Percentiles rank a stretch among this genome's conserved stretches.
Evolutionary conservation across 1,140 invertebrate genomes (phyloP).

Genomic region (Argopecten irradians): DNA sequence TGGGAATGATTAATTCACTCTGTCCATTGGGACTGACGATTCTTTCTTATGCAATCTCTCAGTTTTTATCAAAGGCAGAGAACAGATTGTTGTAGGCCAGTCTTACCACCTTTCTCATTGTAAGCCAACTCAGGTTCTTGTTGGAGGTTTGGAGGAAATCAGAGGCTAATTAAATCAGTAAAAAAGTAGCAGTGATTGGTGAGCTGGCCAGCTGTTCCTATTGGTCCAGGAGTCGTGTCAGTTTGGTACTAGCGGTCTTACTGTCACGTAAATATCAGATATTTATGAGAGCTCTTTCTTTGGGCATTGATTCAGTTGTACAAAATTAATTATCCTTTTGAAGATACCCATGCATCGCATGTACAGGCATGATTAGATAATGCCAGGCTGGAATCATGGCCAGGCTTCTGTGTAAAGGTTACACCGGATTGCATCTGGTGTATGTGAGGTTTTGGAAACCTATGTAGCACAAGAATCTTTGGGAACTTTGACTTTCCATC

Average conservation of each 20-base stretch:
- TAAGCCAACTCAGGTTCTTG: background rate
- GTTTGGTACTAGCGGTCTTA: background rate
- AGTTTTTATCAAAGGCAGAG: background rate
- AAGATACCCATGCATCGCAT: background rate
- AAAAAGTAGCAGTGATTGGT: background rate
- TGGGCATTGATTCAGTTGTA: slow-evolving; percentile 9
- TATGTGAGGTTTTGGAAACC: background rate
- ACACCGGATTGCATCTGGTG: background rate
- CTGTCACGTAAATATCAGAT: slow-evolving; percentile 21
- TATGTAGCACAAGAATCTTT: background rate
- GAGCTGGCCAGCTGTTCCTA: background rate
- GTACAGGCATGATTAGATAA: slow-evolving; percentile 13
- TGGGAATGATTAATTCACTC: background rate
- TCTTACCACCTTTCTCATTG: background rate
- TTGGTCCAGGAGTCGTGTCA: background rate
- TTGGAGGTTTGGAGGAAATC: background rate
- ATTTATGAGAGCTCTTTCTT: slow-evolving; percentile 22
- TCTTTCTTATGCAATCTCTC: background rate
- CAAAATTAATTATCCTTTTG: slow-evolving; percentile 23
- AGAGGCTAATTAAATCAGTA: background rate
- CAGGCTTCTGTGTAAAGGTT: background rate
- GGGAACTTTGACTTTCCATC: background rate
- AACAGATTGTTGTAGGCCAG: background rate
- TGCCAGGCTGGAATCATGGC: background rate
- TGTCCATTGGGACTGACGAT: background rate